Evolutionary conservation across 2,113 vertebrate species (phyloP), one percentile per base, ranked within the genome.

Genomic region (Bubo blakistoni): DNA sequence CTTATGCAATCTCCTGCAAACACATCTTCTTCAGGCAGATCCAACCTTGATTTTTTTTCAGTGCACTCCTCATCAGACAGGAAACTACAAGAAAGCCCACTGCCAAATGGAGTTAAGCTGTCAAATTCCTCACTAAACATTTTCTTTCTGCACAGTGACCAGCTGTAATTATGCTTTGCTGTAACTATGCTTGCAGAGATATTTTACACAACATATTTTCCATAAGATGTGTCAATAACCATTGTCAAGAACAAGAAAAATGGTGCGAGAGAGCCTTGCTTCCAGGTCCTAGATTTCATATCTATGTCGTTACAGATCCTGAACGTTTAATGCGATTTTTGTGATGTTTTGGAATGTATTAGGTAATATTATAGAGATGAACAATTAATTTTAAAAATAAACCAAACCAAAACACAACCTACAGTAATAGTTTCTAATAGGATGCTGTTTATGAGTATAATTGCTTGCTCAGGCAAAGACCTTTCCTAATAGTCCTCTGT

Each of bases 241-340:
- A 10, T 69, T 24, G 32, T n/a, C 27, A 46, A 78, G 44, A 54
- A 34, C 49, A 84, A 73, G 49, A 55, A 67, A 40, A 61, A 34
- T 0, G 0, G 27, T 25, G 19, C 1, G 1, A 58, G 36, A 36
- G 7, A n/a, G 34, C 25, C 44, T 40, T 44, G 17, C 42, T 88
- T 69, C 73, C 73, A 52, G 27, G 34, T 70, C 44, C 29, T 42
- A 29, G n/a, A 9, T 22, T 59, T 82, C 21, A 0, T 63, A 4
- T 36, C 61, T 58, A 26, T 52, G 17, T 16, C 73, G 5, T 32
- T 73, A 40, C 19, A 46, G 47, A 49, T 83, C 82, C 16, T 2
- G 1, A 55, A 29, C 42, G 24, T 52, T 86, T 52, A 49, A 62
- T 34, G 70, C 46, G 47, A 32, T 44, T 65, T 85, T 16, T 52